Percentiles rank a stretch among this genome's conserved stretches.
Evolutionary conservation across 2,113 vertebrate species (phyloP).

Genomic region (Anseranas semipalmata): DNA sequence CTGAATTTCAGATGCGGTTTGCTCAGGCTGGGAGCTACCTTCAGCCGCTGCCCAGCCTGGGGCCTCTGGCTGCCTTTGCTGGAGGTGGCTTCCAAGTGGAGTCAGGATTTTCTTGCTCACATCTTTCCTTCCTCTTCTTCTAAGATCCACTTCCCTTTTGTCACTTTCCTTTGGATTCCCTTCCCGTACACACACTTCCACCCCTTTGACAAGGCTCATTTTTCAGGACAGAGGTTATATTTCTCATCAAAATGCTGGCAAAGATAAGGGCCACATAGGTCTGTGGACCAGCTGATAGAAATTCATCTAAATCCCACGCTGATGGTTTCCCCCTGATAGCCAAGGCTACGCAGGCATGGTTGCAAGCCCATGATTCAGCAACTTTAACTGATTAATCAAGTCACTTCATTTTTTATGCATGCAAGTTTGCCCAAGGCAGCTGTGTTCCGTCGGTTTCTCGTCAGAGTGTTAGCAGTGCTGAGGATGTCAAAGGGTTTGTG

Average conservation of each 20-base stretch:
- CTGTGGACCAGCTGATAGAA: constrained; percentile 4
- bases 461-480: constrained; percentile 43
- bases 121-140: not conserved
- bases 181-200: not conserved
- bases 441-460: constrained; percentile 3
- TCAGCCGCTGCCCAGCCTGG: not conserved
- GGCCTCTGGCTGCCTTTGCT: not conserved
- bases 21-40: not conserved
- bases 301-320: not conserved
- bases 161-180: not conserved
- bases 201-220: not conserved
- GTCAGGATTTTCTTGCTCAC: not conserved
- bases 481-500: constrained; percentile 46
- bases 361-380: constrained; percentile 62
- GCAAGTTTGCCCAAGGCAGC: constrained; percentile 48
- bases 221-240: not conserved
- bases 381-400: constrained; percentile 54
- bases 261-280: not conserved
- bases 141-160: not conserved
- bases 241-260: not conserved
- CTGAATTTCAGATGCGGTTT: not conserved
- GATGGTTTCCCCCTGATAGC: not conserved
- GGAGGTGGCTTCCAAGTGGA: not conserved
- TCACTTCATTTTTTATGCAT: constrained; percentile 47
- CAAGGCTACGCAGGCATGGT: not conserved